Base-by-base conservation (phyloP, 2,888 invertebrate genomes). In the Agrotis puta region DNA sequence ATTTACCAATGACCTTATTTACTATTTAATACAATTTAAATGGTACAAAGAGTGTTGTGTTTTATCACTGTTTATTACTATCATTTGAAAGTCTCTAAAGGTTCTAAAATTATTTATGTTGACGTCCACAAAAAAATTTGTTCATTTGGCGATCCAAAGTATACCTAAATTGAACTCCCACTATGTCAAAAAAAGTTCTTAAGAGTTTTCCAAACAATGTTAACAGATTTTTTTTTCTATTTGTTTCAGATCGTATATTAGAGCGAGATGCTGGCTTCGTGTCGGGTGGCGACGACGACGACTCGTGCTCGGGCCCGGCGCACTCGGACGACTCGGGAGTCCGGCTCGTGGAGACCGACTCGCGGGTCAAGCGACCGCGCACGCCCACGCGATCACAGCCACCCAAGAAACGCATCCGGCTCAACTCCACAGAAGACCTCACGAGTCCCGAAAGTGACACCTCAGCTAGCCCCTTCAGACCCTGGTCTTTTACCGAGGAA, bases 181-280 rank as follows among this genome's bases (percentile, higher is more conserved):
- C 39, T 39, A 11, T 39, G 9, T 2, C 39, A 39, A 39, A 39
- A 39, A 9, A 39, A 5, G 1, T 5, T 11, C 39, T 9, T 1
- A 27, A 27, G 20, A 27, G 3, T 7, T 27, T 24, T 51, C 18
- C 11, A 64, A 27, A 16, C 45, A 58, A 53, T 27, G 33, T 68
- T 81, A 83, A 85, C 51, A 51, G 51, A 39, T 39, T 39, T 51
- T 3, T 51, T 3, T 54, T 79, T 79, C 65, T 85, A 71, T 85
- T 94, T 94, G 92, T 93, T 97, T 18, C 96, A 97, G 97, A 97
- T 88, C 93, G 95, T 47, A 94, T 95, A 76, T 81, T 96, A 67
- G 97, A 97, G 73, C 94, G 96, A 66, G 98, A 98, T 88, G 97
- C 97, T 6, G 98, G 97, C 62, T 98, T 98, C 91, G 98, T 97